Percentiles rank a stretch among this genome's conserved stretches.
Evolutionary conservation across 2,797 vertebrate genomes (phyloP).

Genomic region (Danio choprae): DNA sequence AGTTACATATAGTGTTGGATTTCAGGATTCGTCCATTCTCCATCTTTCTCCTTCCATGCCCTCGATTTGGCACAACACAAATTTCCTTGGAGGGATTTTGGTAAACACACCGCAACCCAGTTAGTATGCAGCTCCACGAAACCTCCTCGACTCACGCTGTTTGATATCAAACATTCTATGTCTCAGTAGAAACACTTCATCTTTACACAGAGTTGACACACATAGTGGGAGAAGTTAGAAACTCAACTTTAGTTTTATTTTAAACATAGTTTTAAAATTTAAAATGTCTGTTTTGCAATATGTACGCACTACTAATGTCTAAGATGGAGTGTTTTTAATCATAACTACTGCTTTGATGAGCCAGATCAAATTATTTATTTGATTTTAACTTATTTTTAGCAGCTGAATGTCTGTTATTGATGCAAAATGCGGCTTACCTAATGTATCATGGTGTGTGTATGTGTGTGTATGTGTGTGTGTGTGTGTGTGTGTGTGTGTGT

Average conservation of each 20-base stretch:
- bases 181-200: slow-evolving; percentile 34
- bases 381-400: background rate
- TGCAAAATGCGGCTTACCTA: slow-evolving; percentile 27
- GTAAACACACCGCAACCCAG: slow-evolving; percentile 41
- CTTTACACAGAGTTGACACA: slow-evolving; percentile 36
- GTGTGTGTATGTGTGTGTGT: slow-evolving; percentile 12
- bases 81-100: slow-evolving; percentile 41
- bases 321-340: too few species aligned
- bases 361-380: background rate
- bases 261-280: slow-evolving; percentile 3
- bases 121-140: slow-evolving; percentile 34
- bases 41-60: slow-evolving; percentile 6
- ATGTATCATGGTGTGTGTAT: slow-evolving; percentile 14
- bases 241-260: slow-evolving; percentile 19
- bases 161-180: slow-evolving; percentile 52
- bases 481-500: slow-evolving; percentile 12
- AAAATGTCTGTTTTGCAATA: background rate
- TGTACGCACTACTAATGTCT: background rate
- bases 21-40: slow-evolving; percentile 29
- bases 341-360: background rate
- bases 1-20: slow-evolving; percentile 29
- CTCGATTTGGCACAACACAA: slow-evolving; percentile 28
- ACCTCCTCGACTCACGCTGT: slow-evolving; percentile 24
- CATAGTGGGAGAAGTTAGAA: background rate
- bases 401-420: background rate